Percentiles rank a stretch among this genome's conserved stretches.
Evolutionary conservation across 1,140 invertebrate species (phyloP).

Genomic region (Drosophila athabasca): DNA sequence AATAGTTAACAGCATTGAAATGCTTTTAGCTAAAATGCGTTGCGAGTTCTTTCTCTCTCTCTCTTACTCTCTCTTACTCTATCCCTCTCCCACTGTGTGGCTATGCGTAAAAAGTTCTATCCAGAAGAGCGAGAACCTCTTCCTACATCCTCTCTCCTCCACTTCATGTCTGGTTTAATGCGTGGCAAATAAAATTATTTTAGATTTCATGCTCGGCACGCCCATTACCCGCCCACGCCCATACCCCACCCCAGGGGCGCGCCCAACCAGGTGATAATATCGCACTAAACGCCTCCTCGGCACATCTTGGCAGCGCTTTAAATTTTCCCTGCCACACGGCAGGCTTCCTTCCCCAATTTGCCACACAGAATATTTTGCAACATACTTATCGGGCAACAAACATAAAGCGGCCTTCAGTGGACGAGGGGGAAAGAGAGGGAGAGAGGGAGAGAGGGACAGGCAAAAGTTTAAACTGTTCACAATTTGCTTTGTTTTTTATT

Average conservation of each 20-base stretch:
- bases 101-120: constrained; percentile 59
- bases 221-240: constrained; percentile 1
- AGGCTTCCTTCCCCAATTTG: constrained; percentile 12
- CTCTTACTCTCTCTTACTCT: background rate
- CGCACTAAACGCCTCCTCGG: constrained; percentile 2
- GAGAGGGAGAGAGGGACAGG: background rate
- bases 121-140: constrained; percentile 2
- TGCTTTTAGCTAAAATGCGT: constrained; percentile 73
- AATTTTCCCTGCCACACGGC: constrained; percentile 1
- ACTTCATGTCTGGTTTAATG: constrained; percentile 21
- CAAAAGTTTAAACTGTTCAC: constrained; percentile 57
- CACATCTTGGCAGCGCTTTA: constrained; percentile 24
- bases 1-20: constrained; percentile 79
- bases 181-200: constrained; percentile 60
- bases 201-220: constrained; percentile 31
- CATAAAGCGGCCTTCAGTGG: background rate
- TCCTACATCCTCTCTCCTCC: background rate
- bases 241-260: background rate
- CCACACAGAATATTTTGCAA: constrained; percentile 21
- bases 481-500: constrained; percentile 38
- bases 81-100: constrained; percentile 1
- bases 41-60: constrained; percentile 14
- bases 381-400: constrained; percentile 32
- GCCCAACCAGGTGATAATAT: constrained; percentile 25
- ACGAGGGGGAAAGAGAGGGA: too few species aligned